Percentiles rank a stretch among this genome's conserved stretches.
Evolutionary conservation across 2,888 invertebrate genomes (phyloP).

Genomic region (Calephelis perditalis): DNA sequence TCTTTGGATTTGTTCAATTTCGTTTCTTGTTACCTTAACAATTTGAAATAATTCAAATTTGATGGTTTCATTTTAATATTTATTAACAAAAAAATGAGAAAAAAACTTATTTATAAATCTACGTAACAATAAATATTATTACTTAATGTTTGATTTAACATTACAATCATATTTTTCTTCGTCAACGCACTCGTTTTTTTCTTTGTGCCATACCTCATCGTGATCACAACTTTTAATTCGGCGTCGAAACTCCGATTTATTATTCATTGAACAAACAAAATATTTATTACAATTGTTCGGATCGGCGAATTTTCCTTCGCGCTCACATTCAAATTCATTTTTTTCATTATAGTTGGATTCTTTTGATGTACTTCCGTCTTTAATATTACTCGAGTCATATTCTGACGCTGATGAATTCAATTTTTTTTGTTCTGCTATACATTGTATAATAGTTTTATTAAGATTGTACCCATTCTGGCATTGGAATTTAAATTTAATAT

Average conservation of each 20-base stretch:
- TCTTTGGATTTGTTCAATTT: no score
- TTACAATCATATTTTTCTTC: constrained; percentile 50
- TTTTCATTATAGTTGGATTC: constrained; percentile 20
- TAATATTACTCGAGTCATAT: constrained; percentile 31
- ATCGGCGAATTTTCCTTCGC: constrained; percentile 55
- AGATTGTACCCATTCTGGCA: constrained; percentile 54
- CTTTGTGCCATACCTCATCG: constrained; percentile 59
- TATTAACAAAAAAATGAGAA: no score
- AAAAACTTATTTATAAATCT: no score
- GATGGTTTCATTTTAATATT: no score
- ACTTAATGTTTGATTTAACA: constrained; percentile 19
- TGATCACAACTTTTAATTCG: constrained; percentile 59
- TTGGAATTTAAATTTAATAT: constrained; percentile 55
- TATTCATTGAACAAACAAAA: constrained; percentile 56
- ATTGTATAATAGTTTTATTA: constrained; percentile 47
- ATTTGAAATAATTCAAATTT: no score
- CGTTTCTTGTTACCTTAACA: no score
- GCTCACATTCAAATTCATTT: constrained; percentile 43
- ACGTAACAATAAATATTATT: constrained; percentile 17
- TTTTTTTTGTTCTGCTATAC: constrained; percentile 35
- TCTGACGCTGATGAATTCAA: constrained; percentile 31
- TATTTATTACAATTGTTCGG: constrained; percentile 60
- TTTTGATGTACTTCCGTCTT: constrained; percentile 3
- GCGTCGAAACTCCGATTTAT: constrained; percentile 43
- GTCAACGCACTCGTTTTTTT: constrained; percentile 52